Conservation (phyloP, 2,888 invertebrate species). For the Microctonus hyperodae region DNA sequence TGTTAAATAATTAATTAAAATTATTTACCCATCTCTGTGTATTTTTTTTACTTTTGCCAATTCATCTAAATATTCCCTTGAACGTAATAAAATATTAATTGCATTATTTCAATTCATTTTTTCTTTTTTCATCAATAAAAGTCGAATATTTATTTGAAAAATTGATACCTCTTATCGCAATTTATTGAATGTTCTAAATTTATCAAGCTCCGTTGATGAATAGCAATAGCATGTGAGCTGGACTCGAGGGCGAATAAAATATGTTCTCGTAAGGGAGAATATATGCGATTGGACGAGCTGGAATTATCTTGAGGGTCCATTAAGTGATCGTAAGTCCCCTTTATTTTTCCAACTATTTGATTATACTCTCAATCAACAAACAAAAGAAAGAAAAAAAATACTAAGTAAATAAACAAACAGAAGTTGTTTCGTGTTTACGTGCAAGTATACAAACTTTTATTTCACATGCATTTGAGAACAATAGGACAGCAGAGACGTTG, state of each 20-base stretch:
- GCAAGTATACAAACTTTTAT: neutral
- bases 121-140: neutral
- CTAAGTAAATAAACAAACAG: neutral
- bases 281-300: neutral
- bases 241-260: slow-evolving; percentile 49
- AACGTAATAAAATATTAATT: neutral
- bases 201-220: slow-evolving; percentile 51
- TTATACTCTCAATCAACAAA: slow-evolving; percentile 17
- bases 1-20: neutral
- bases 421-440: neutral
- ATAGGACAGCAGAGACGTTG: neutral
- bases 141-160: neutral
- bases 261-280: slow-evolving; percentile 38
- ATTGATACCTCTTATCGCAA: neutral
- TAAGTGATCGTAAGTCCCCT: slow-evolving; percentile 14
- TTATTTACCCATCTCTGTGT: slow-evolving; percentile 33
- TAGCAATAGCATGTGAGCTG: slow-evolving; percentile 50
- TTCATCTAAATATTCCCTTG: slow-evolving; percentile 19
- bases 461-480: neutral
- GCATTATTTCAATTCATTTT: neutral
- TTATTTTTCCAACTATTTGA: slow-evolving; percentile 15
- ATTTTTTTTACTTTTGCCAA: slow-evolving; percentile 30
- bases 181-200: slow-evolving; percentile 28
- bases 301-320: neutral
- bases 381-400: neutral